Evolutionary conservation across 2,113 vertebrate genomes (phyloP), one percentile per base, ranked within the genome.

Genomic region (Nothobranchius furzeri): DNA sequence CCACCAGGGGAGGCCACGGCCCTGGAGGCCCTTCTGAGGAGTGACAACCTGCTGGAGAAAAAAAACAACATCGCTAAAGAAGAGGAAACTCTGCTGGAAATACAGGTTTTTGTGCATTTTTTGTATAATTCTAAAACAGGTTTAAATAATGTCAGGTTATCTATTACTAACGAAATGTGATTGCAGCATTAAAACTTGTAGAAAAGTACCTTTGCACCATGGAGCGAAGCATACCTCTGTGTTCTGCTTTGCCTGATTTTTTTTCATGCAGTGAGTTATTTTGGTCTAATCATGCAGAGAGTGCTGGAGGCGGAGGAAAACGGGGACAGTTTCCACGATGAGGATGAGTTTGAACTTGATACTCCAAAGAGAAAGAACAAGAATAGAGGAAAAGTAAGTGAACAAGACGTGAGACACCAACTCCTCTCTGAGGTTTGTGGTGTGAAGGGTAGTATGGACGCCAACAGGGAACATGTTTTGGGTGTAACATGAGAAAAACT

Each of bases 231-330:
- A 20, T 20, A 20, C 36, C 10, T 11, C 46, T 47, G 30, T n/a
- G 24, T 11, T 42, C 14, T 12, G 11, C 46, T 7, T 17, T 35
- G 24, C 14, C 20, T 25, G 2, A 5, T 10, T 11, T 58, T 11
- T 58, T 2, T 37, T 51, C 1, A 24, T 12, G 15, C 14, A 1
- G 20, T 1, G 12, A 24, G 10, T 14, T 10, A 11, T 9, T 37
- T 52, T 25, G 17, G 12, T 17, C 14, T 37, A 17, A 60, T 17
- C 6, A 64, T 88, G 43, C 60, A 98, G 97, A 94, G 96, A 85
- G 96, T 98, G 79, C 91, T 98, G 82, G 97, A 98, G 88, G 96
- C 97, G 35, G 97, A 98, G 58, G 97, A 98, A 89, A 98, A 97
- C 46, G 94, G 94, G 47, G 97, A 99, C 71, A 94, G 95, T 90